Evolutionary conservation across 2,888 invertebrate species (phyloP).

Genomic region (Steromphala cineraria): DNA sequence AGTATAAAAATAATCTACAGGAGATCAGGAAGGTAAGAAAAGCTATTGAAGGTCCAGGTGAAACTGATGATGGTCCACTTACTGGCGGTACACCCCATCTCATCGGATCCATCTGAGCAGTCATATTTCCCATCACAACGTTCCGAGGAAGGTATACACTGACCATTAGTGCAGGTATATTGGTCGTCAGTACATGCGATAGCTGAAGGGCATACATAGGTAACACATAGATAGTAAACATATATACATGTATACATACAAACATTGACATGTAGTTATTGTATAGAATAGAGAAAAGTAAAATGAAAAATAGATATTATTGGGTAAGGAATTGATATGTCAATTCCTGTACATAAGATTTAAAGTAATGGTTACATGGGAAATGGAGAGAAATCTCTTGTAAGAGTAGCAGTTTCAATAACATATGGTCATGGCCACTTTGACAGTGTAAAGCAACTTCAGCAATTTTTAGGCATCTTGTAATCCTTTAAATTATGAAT

Average conservation of each 20-base stretch:
- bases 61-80: not conserved
- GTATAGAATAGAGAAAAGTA: not conserved
- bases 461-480: too few relatives aligned
- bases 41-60: too few relatives aligned
- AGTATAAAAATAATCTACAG: too few relatives aligned
- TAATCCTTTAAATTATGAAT: too few relatives aligned
- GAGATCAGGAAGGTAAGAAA: too few relatives aligned
- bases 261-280: not conserved
- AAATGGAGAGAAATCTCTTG: too few relatives aligned
- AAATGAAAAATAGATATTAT: not conserved
- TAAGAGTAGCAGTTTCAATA: too few relatives aligned
- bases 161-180: slow-evolving; percentile 79
- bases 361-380: too few relatives aligned
- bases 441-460: too few relatives aligned
- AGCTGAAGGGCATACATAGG: not conserved
- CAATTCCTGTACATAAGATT: too few relatives aligned
- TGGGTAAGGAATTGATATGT: not conserved
- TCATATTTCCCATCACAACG: slow-evolving; percentile 64
- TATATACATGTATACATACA: not conserved
- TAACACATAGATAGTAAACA: not conserved
- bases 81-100: slow-evolving; percentile 83
- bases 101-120: slow-evolving; percentile 65
- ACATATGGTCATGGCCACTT: too few relatives aligned
- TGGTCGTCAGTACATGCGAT: slow-evolving; percentile 78
- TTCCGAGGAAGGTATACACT: slow-evolving; percentile 69